Base-by-base conservation (phyloP, 2,797 vertebrate species). In the Varecia variegata region DNA sequence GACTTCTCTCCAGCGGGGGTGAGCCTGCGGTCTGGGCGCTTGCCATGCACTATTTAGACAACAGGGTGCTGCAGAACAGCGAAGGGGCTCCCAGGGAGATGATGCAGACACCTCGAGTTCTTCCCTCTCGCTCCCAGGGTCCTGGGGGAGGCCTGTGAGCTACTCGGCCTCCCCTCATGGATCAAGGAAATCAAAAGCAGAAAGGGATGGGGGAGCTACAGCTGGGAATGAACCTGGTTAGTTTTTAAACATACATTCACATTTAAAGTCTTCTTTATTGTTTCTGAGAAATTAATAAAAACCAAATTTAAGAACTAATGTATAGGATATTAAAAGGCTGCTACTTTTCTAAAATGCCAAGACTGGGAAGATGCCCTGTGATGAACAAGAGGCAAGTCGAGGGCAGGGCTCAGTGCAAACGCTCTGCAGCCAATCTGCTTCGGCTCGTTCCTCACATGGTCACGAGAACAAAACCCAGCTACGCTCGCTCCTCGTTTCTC, bases 211-310 rank as follows among this genome's bases (percentile, higher is more conserved):
- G 10, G 9, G n/a, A 25, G 32, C 25, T 4, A 10, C 3, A 54
- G 65, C 62, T 50, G 7, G 38, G 74, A 38, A 88, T 20, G 58
- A 68, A 6, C 20, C 56, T 12, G 27, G 23, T 67, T 21, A 14
- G 45, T 32, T 83, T 45, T 74, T 45, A 54, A 92, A 40, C 15
- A 65, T 2, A 30, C 2, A 50, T 13, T 40, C 1, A 17, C 25
- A 71, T 50, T 88, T 47, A 43, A 90, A 58, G 40, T 79, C 82
- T 76, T 73, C 60, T 77, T 73, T 83, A 58, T 76, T 73, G 13
- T 83, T 91, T 88, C 60, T 43, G 40, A 60, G 60, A 58, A 95
- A 93, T 40, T 21, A 43, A 45, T 32, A 43, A 73, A 87, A 94
- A 45, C 1, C 40, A 54, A 71, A 77, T 62, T 79, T 47, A 68